A percentile compares a stretch with the other conserved stretches of the same genome.
These are phyloP conservation scores for Hedychridium roseum DNA, from an alignment of 2,888 invertebrate genomes.

Conservation along the genomic window DNA sequence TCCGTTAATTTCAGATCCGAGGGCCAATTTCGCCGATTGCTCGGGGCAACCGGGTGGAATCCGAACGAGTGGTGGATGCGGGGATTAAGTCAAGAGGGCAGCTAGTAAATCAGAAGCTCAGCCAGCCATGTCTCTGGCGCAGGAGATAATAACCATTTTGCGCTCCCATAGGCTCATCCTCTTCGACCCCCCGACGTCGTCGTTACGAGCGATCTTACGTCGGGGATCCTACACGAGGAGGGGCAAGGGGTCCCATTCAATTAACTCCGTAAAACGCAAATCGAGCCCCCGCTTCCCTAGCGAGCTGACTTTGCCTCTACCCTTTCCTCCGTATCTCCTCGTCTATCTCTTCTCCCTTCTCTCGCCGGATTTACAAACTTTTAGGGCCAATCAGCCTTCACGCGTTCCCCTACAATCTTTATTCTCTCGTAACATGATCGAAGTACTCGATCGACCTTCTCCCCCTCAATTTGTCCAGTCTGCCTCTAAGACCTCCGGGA, in stretches of 20 bases:
- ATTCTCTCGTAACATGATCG: too few relatives aligned
- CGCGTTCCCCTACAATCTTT: too few relatives aligned
- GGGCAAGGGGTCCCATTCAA: conserved; percentile 29
- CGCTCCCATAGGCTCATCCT: conserved; percentile 46
- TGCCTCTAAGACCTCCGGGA: too few relatives aligned
- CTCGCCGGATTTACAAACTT: not conserved
- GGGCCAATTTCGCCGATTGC: conserved; percentile 6
- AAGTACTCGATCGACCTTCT: too few relatives aligned
- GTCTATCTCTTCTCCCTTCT: conserved; percentile 4
- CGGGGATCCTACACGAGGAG: conserved; percentile 4
- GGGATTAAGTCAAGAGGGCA: conserved; percentile 47
- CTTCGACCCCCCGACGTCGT: conserved; percentile 10
- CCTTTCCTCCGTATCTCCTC: not conserved
- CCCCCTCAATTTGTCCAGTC: too few relatives aligned
- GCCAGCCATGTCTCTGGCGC: conserved; percentile 48
- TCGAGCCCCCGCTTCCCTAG: conserved; percentile 21
- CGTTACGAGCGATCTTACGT: conserved; percentile 37
- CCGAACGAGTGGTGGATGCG: conserved; percentile 38
- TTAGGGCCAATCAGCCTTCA: too few relatives aligned
- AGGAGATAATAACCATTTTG: conserved; percentile 57
- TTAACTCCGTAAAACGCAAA: conserved; percentile 37
- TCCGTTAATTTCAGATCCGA: conserved; percentile 32
- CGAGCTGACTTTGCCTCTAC: too few relatives aligned
- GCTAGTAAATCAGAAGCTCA: conserved; percentile 54
- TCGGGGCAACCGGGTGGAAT: not conserved